Conservation (phyloP, 2,113 vertebrate species). For the Peromyscus leucopus region DNA sequence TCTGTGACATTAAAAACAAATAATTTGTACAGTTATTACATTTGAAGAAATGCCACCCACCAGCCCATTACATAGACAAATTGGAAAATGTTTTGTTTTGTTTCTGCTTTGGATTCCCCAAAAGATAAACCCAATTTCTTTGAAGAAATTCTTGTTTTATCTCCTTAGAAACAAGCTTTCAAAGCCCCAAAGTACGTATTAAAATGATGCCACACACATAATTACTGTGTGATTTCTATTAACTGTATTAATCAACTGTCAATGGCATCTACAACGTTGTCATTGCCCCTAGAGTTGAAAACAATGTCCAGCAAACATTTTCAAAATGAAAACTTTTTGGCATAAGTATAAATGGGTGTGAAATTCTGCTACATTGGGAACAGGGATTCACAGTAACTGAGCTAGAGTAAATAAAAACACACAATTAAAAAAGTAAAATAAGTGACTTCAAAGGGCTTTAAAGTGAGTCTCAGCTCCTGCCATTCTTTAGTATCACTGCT, state of each 20-base stretch:
- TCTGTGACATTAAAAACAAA: constrained; percentile 85
- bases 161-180: constrained; percentile 83
- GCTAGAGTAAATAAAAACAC: constrained; percentile 55
- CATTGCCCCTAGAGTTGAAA: constrained; percentile 81
- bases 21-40: constrained; percentile 82
- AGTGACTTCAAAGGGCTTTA: constrained; percentile 47
- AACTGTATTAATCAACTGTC: constrained; percentile 82
- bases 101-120: constrained; percentile 78
- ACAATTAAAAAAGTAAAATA: constrained; percentile 67
- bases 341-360: constrained; percentile 74
- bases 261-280: constrained; percentile 76
- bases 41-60: constrained; percentile 78
- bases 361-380: constrained; percentile 66
- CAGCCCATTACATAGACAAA: constrained; percentile 83
- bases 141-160: constrained; percentile 76
- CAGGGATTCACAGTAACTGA: constrained; percentile 57
- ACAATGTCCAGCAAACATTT: constrained; percentile 74
- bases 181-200: constrained; percentile 77
- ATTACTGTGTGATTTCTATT: constrained; percentile 73
- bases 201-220: constrained; percentile 80
- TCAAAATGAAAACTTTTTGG: constrained; percentile 78
- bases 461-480: neutral
- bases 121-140: constrained; percentile 81
- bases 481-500: neutral
- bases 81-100: constrained; percentile 82